Evolutionary conservation across 2,113 vertebrate genomes (phyloP).

Genomic region (Epinephelus cyanopodus): DNA sequence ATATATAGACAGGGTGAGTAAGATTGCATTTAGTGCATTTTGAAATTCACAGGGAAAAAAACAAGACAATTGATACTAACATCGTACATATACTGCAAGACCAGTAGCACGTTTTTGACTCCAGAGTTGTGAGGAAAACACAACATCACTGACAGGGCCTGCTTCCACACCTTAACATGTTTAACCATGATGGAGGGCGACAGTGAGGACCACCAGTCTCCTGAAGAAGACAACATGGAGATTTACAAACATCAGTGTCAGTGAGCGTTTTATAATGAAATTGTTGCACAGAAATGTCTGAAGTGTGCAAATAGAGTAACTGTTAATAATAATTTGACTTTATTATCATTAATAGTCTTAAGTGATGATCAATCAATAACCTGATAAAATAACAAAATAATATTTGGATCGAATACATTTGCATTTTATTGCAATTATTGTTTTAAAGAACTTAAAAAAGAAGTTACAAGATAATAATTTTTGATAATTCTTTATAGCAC

Average conservation of each 20-base stretch:
- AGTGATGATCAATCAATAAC: not conserved
- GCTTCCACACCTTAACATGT: conserved; percentile 71
- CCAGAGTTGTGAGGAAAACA: not conserved
- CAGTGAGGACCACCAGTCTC: conserved; percentile 66
- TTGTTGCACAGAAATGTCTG: not conserved
- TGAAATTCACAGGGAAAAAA: not conserved
- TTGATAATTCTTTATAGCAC: fast-evolving
- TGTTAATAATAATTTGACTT: not conserved
- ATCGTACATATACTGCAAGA: conserved; percentile 68
- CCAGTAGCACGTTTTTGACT: conserved; percentile 59
- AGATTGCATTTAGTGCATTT: not conserved
- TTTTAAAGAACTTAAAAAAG: not conserved
- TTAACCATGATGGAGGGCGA: conserved; percentile 26
- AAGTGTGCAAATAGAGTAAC: not conserved
- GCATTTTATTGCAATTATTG: not conserved
- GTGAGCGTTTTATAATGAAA: not conserved
- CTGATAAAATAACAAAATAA: not conserved
- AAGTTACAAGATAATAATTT: not conserved
- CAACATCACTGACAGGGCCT: conserved; percentile 44
- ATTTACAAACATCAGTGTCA: not conserved
- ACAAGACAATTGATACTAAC: conserved; percentile 42
- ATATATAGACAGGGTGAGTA: not conserved
- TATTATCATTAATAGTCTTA: no score
- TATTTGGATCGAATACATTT: not conserved
- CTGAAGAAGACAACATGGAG: conserved; percentile 35